Base-by-base conservation (phyloP, 2,888 invertebrate genomes). In the Rutpela maculata region DNA sequence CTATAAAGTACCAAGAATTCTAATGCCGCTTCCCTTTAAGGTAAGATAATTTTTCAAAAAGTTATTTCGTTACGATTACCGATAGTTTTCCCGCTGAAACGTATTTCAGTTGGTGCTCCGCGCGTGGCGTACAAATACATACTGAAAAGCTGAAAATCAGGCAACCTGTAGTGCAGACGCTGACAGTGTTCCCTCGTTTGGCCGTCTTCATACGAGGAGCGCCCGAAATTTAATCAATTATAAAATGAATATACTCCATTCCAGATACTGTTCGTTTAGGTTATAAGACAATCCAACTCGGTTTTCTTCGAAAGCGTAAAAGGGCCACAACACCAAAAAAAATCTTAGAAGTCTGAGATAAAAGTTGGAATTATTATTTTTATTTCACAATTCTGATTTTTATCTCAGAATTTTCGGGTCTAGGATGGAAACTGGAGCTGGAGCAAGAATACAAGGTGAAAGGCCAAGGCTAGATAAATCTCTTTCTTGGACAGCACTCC, bases 121-220 rank as follows among this genome's bases (percentile, higher is more conserved):
- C 72, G 72, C 73, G 76, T 43, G 56, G 73, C 72, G 76, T 76
- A 60, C 62, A 38, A 56, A 60, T 67, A 26, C 67, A 62, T 17
- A 76, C 76, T 76, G 76, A 76, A 73, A 76, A 17, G 55, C 76
- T 65, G 76, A 73, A 70, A 76, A 68, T 72, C 76, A 73, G 76
- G 76, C 76, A 76, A 76, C 76, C 76, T 76, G 76, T 76, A 67
- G 73, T 76, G 59, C 66, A 55, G 56, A 26, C 35, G 10, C 26
- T 60, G 50, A n/a, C 26, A 55, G 22, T 11, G 17, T 59, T 22
- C 22, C 59, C 22, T 59, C 59, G 9, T 18, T 56, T 17, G 18
- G 0, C 56, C 17, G 56, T 4, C 18, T 18, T 59, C 18, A 22
- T 22, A 59, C 59, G 59, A 15, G 59, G 19, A 19, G 59, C 19